Conservation (phyloP, 2,113 vertebrate genomes). For the Mesoclemmys tuberculata region DNA sequence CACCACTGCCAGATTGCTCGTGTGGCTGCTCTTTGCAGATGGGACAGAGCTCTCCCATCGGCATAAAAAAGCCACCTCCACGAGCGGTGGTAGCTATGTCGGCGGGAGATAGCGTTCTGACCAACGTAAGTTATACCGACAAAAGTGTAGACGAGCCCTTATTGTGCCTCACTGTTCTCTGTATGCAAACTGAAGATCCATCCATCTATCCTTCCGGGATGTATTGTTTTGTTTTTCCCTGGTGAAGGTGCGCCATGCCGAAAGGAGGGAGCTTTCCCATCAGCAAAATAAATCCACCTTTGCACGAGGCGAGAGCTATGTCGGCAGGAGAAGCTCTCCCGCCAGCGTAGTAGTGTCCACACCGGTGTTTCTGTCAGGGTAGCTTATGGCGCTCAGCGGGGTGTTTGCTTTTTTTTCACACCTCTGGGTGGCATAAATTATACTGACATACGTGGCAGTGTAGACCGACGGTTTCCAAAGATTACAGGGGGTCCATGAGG, state of each 20-base stretch:
- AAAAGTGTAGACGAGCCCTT: not conserved
- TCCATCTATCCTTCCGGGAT: not conserved
- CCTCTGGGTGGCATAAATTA: not conserved
- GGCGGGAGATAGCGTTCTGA: too few relatives aligned
- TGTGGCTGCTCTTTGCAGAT: too few relatives aligned
- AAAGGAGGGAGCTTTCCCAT: not conserved
- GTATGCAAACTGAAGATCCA: constrained; percentile 3
- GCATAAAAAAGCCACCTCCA: too few relatives aligned
- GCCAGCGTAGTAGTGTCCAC: not conserved
- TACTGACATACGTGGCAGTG: too few relatives aligned
- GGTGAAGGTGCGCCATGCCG: not conserved
- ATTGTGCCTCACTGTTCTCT: not conserved
- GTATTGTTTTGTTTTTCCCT: not conserved
- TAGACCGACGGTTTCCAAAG: too few relatives aligned
- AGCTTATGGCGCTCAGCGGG: not conserved
- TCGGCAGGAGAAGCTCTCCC: not conserved
- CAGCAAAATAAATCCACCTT: not conserved
- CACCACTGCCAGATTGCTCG: too few relatives aligned
- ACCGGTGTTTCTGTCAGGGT: not conserved
- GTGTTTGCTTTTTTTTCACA: not conserved
- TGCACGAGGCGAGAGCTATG: not conserved
- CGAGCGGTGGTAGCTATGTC: too few relatives aligned
- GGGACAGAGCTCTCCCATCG: too few relatives aligned
- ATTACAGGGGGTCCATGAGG: too few relatives aligned
- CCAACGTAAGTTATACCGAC: too few relatives aligned